A percentile compares a stretch with the other conserved stretches of the same genome.
These are phyloP conservation scores for Poliocrania exsul DNA, from an alignment of 2,797 vertebrate species.

Conservation along the genomic window DNA sequence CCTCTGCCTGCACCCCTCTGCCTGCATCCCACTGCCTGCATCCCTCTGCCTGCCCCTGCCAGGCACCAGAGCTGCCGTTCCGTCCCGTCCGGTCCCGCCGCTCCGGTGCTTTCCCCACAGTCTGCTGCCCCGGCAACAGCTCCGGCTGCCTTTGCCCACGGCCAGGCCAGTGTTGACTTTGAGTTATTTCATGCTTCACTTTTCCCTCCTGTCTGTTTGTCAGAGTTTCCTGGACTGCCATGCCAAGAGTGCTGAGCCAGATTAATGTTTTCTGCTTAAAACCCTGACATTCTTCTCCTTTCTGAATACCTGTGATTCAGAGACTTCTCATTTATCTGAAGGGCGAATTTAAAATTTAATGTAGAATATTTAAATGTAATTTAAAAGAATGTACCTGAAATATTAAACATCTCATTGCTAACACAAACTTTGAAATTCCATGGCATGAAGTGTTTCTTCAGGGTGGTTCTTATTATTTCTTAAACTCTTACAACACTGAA, in stretches of 20 bases:
- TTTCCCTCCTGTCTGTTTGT: not conserved
- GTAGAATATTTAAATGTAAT: not conserved
- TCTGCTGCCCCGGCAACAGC: not conserved
- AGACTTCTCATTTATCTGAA: not conserved
- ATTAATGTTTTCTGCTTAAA: not conserved
- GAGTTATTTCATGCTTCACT: not conserved
- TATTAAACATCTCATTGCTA: not conserved
- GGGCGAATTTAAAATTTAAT: not conserved
- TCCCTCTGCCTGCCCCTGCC: no score
- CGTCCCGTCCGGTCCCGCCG: not conserved
- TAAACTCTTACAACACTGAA: not conserved
- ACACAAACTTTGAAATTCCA: not conserved
- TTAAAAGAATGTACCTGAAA: not conserved
- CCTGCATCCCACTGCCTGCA: not conserved
- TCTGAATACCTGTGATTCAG: not conserved
- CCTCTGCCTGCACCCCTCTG: rapidly evolving
- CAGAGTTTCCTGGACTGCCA: conserved; percentile 13
- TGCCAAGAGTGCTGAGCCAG: not conserved
- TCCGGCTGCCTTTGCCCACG: not conserved
- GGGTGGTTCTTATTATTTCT: not conserved
- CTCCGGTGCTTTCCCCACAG: not conserved
- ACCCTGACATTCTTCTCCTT: not conserved
- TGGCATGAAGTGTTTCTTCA: not conserved
- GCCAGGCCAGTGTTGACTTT: not conserved
- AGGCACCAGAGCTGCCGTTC: not conserved